Evolutionary conservation across 2,888 invertebrate genomes (phyloP).

Genomic region (Chymomyza amoena): DNA sequence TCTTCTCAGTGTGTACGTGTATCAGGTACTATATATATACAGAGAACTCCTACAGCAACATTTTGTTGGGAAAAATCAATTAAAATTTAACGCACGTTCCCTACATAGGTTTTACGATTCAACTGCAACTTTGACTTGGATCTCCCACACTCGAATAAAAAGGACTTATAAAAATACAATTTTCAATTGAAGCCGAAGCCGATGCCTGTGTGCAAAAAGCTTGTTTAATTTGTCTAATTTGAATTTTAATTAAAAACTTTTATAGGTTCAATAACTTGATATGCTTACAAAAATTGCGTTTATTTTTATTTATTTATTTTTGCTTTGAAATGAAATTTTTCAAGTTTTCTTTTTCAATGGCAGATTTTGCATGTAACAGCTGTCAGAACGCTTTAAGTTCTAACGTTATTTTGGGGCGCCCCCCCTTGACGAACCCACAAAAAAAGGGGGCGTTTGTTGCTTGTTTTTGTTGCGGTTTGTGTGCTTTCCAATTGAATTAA

Average conservation of each 20-base stretch:
- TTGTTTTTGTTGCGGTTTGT: conserved; percentile 23
- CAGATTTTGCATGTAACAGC: conserved; percentile 62
- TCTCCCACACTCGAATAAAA: background rate
- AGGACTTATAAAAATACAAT: background rate
- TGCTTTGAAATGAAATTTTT: background rate
- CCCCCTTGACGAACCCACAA: background rate
- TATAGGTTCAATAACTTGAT: conserved; percentile 64
- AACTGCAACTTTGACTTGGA: background rate
- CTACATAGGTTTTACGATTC: conserved; percentile 28
- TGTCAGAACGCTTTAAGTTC: conserved; percentile 38
- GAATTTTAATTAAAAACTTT: conserved; percentile 71
- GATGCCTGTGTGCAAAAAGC: conserved; percentile 9
- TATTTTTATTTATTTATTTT: background rate
- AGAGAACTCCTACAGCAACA: conserved; percentile 18
- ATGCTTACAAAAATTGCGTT: conserved; percentile 10
- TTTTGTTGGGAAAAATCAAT: conserved; percentile 67
- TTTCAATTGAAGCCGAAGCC: background rate
- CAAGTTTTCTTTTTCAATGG: background rate
- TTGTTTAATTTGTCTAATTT: conserved; percentile 62
- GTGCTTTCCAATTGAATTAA: conserved; percentile 36
- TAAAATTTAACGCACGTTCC: conserved; percentile 63
- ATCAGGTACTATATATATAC: conserved; percentile 35
- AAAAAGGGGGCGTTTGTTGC: conserved; percentile 27
- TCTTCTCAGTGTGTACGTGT: conserved; percentile 37
- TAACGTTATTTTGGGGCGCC: conserved; percentile 10